A percentile compares a stretch with the other conserved stretches of the same genome.
Evolutionary conservation across 2,113 vertebrate genomes (phyloP).

Genomic region (Tympanuchus pallidicinctus): DNA sequence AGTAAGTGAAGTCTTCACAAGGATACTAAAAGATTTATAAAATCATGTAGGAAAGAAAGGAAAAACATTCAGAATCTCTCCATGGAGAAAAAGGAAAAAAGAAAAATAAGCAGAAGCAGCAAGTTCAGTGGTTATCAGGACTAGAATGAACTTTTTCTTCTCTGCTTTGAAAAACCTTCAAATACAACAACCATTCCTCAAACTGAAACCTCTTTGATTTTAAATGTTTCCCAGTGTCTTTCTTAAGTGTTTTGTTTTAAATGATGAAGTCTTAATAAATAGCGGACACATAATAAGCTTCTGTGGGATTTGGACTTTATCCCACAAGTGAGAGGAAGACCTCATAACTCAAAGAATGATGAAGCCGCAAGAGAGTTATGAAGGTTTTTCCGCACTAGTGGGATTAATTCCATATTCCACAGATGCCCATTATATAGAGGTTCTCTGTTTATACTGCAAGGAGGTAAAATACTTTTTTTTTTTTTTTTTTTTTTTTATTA

Average conservation of each 20-base stretch:
- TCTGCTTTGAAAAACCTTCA: conserved; percentile 59
- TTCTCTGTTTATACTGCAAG: conserved; percentile 74
- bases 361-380: conserved; percentile 78
- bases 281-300: conserved; percentile 74
- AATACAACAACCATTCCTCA: conserved; percentile 60
- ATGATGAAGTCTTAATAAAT: conserved; percentile 75
- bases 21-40: conserved; percentile 31
- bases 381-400: conserved; percentile 75
- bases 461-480: conserved; percentile 38
- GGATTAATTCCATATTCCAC: conserved; percentile 79
- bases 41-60: conserved; percentile 40
- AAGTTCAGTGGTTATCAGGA: conserved; percentile 46
- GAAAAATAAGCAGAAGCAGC: conserved; percentile 46
- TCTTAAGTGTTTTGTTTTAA: conserved; percentile 78
- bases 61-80: conserved; percentile 46
- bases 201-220: conserved; percentile 66
- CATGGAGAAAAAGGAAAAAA: neutral
- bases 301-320: conserved; percentile 75
- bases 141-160: conserved; percentile 42
- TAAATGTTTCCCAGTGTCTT: conserved; percentile 69
- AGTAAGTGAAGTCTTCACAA: conserved; percentile 15
- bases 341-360: conserved; percentile 78
- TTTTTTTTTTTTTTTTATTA: conserved; percentile 69
- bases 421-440: conserved; percentile 77
- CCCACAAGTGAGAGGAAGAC: conserved; percentile 75